Evolutionary conservation across 2,888 invertebrate genomes (phyloP), one percentile per base, ranked within the genome.

Genomic region (Clostera curtula): DNA sequence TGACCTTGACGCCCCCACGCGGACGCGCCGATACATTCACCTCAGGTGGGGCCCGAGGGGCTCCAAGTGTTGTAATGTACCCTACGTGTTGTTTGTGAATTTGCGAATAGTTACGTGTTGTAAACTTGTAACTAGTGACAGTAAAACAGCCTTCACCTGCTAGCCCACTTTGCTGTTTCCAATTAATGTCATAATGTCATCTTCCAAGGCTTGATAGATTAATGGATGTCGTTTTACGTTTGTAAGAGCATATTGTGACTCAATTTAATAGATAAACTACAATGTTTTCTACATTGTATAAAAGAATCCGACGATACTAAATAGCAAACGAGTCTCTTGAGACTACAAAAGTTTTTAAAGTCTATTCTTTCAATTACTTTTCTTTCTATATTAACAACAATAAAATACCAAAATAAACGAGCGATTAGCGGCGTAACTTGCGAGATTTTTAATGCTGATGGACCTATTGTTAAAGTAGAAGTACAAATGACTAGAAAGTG

Each of bases 1-100:
- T 67, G 82, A 79, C 82, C 82, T 83, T 83, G 82, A 55, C 70
- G 77, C 79, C 79, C 73, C 77, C 79, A 68, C 79, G 67, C 76
- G 77, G 73, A 56, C 75, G 65, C 56, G 40, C 36, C 43, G 49
- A 70, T 75, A 71, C 82, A 59, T 82, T 82, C 80, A 82, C 82
- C 82, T 82, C 76, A 69, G 73, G 70, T 72, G 75, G 65, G 79
- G 77, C 76, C 76, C 69, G 65, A 49, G 61, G 64, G 71, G 69
- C 55, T 51, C 47, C 19, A n/a, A n/a, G n/a, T n/a, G n/a, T n/a
- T n/a, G 39, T 29, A 35, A 36, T 31, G 49, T 55, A 50, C 54
- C 53, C 51, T 52, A 40, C 36, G 42, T 49, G 43, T 39, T 38
- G 44, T 54, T 53, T 49, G 49, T 44, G 50, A 40, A 45, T 54